Base-by-base conservation (phyloP, 1,140 invertebrate species). In the Drosophila truncata region DNA sequence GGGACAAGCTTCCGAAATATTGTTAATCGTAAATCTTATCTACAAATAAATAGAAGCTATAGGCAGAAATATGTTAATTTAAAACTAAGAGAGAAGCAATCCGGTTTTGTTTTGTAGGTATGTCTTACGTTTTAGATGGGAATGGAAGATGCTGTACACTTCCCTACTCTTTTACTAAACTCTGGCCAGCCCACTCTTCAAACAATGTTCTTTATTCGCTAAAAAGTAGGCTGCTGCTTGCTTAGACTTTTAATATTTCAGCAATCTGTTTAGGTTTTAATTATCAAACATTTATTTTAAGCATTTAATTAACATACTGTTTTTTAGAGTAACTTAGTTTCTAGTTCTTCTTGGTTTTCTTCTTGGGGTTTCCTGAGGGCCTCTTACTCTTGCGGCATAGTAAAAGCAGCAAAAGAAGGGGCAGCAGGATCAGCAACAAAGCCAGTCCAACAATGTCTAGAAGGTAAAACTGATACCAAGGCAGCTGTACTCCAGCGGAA, bases 381-480 rank as follows among this genome's bases (percentile, higher is more conserved):
- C n/a, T 44, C 1, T 41, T 9, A 1, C 9, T 52, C 4, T 23
- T 49, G 13, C 77, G 72, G 42, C 58, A 80, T 2, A 77, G n/a
- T 0, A n/a, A 50, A 4, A 31, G 13, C 1, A 88, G 23, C n/a
- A n/a, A n/a, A n/a, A n/a, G n/a, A n/a, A n/a, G n/a, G n/a, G n/a
- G n/a, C n/a, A n/a, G n/a, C n/a, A n/a, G n/a, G n/a, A n/a, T n/a
- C n/a, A n/a, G n/a, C n/a, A n/a, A n/a, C n/a, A n/a, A n/a, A n/a
- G n/a, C n/a, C n/a, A n/a, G n/a, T n/a, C n/a, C n/a, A n/a, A 78
- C 14, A 2, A 96, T 93, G 83, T 96, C 95, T 20, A 96, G 74
- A 9, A 95, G 91, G 29, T 94, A 93, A 86, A 95, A 95, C 74
- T 95, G 93, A 80, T 95, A 95, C 72, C 94, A 94, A 14, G 94